Percentiles rank a stretch among this genome's conserved stretches.
Conservation (phyloP, 1,140 invertebrate genomes). For the Zaprionus taronus region DNA sequence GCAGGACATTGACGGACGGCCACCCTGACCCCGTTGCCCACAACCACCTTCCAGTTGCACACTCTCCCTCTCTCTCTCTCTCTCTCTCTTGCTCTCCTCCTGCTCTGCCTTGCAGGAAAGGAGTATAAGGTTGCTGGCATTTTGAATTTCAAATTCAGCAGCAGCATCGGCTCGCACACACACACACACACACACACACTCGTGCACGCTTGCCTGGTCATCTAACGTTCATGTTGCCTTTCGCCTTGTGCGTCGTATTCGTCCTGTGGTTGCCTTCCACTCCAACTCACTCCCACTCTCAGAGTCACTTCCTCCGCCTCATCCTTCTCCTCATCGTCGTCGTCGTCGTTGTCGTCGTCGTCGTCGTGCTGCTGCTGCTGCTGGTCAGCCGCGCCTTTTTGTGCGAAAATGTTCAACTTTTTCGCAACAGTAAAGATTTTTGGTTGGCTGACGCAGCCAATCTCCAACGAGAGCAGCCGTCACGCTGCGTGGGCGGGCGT, state of each 20-base stretch:
- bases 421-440: conserved; percentile 83
- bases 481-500: conserved; percentile 42
- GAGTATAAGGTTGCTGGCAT: conserved; percentile 63
- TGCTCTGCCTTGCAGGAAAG: not conserved
- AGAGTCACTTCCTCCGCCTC: conserved; percentile 9
- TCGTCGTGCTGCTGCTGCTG: conserved; percentile 10
- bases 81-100: conserved; percentile 3
- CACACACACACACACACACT: conserved; percentile 26
- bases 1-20: conserved; percentile 79
- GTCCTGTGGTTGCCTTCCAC: conserved; percentile 15
- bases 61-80: not conserved
- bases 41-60: not conserved
- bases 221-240: conserved; percentile 47
- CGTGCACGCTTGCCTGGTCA: conserved; percentile 23
- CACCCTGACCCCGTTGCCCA: conserved; percentile 27
- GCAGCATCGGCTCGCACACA: conserved; percentile 53
- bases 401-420: conserved; percentile 81
- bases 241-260: conserved; percentile 51
- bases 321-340: conserved; percentile 25
- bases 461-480: conserved; percentile 67
- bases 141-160: conserved; percentile 81
- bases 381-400: conserved; percentile 73
- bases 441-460: conserved; percentile 82
- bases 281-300: no score
- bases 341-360: conserved; percentile 16